Evolutionary conservation across 2,888 invertebrate genomes (phyloP).

Genomic region (Amiota mariae): DNA sequence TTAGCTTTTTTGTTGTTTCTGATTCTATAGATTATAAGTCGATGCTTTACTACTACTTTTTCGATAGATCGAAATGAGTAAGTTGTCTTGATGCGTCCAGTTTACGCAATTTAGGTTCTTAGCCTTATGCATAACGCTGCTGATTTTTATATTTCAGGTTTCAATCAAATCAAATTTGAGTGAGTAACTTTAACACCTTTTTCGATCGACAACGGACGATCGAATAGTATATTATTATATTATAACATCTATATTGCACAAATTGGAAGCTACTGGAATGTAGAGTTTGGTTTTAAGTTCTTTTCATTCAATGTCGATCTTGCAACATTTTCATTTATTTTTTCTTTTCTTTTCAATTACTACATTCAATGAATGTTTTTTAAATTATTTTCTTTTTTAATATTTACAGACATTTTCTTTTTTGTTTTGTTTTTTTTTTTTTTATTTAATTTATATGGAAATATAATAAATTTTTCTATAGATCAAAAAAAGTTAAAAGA

Average conservation of each 20-base stretch:
- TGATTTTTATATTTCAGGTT: background rate
- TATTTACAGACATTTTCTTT: conserved; percentile 24
- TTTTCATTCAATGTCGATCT: conserved; percentile 30
- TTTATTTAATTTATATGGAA: background rate
- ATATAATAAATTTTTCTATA: background rate
- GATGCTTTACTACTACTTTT: too few species aligned
- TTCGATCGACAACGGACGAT: background rate
- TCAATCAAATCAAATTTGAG: background rate
- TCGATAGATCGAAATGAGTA: too few species aligned
- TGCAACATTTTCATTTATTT: background rate
- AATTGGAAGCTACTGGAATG: conserved; percentile 12
- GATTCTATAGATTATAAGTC: too few species aligned
- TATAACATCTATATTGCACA: background rate
- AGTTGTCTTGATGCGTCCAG: background rate
- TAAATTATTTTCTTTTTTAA: conserved; percentile 13
- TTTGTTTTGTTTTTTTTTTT: background rate
- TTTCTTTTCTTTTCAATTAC: background rate
- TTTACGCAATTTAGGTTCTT: conserved; percentile 24
- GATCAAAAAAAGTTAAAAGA: too few species aligned
- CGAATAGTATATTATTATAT: background rate
- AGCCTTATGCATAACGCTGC: conserved; percentile 7
- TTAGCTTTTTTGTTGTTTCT: too few species aligned
- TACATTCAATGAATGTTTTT: background rate
- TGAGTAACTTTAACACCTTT: background rate
- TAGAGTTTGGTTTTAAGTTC: conserved; percentile 14